Conservation (phyloP, 2,113 vertebrate genomes). For the Takifugu bimaculatus region DNA sequence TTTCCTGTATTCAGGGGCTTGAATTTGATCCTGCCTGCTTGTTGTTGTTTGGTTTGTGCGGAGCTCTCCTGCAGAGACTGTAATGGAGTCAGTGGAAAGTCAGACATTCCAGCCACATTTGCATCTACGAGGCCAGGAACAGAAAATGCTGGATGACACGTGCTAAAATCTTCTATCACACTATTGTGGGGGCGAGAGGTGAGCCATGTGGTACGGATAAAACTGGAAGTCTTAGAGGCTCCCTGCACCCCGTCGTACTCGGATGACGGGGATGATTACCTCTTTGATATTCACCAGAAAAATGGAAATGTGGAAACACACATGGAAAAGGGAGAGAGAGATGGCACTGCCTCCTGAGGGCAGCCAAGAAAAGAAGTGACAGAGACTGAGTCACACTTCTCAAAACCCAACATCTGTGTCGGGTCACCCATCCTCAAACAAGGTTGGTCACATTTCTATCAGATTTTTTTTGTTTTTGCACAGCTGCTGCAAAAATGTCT, state of each 20-base stretch:
- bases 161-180: conserved; percentile 7
- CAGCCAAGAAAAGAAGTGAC: not conserved
- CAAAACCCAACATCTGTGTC: conserved; percentile 30
- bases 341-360: too few relatives aligned
- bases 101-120: conserved; percentile 2
- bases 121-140: not conserved
- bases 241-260: conserved; percentile 5
- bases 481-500: too few relatives aligned
- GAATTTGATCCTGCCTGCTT: conserved; percentile 11
- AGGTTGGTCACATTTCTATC: conserved; percentile 1
- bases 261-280: conserved; percentile 16
- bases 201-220: conserved; percentile 27
- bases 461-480: too few relatives aligned
- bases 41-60: conserved; percentile 32
- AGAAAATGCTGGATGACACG: not conserved
- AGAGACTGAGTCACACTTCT: conserved; percentile 35
- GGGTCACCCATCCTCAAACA: conserved; percentile 38
- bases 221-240: conserved; percentile 27
- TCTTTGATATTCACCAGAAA: conserved; percentile 13
- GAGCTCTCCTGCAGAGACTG: conserved; percentile 1
- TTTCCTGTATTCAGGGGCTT: conserved; percentile 17
- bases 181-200: not conserved
- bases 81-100: not conserved
- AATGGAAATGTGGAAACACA: conserved; percentile 6
- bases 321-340: not conserved